These are phyloP conservation scores for Metallyticus violacea DNA, from an alignment of 2,888 invertebrate species.

Conservation along the genomic window DNA sequence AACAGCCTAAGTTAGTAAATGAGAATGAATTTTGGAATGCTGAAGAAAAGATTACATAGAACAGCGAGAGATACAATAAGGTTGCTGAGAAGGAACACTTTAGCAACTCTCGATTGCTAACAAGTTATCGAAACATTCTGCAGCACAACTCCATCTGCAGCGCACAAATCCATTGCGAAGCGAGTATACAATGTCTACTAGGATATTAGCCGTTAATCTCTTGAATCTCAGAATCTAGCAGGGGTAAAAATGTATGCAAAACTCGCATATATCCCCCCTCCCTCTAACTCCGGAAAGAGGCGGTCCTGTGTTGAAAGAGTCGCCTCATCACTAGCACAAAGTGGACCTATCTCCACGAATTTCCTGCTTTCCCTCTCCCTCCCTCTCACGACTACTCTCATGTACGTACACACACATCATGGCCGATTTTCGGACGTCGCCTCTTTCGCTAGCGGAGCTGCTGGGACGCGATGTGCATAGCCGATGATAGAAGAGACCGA, in stretches of 20 bases:
- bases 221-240: background rate
- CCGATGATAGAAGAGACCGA: conserved; percentile 3
- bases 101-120: too few relatives aligned
- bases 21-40: too few relatives aligned
- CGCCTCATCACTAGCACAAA: conserved; percentile 10
- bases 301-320: conserved; percentile 3
- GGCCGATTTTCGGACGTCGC: background rate
- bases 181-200: background rate
- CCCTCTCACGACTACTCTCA: too few relatives aligned
- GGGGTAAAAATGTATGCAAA: background rate
- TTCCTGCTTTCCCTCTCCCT: background rate
- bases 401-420: background rate
- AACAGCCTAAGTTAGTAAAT: too few relatives aligned
- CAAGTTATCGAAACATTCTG: background rate
- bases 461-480: conserved; percentile 10
- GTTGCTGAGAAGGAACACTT: too few relatives aligned
- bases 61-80: too few relatives aligned
- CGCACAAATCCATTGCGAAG: background rate
- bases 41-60: too few relatives aligned
- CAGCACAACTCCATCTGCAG: too few relatives aligned
- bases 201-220: background rate
- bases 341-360: conserved; percentile 16
- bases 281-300: background rate
- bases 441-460: too few relatives aligned
- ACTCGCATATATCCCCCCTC: background rate